Evolutionary conservation across 1,140 invertebrate species (phyloP).

Genomic region (Cydia pomonella): DNA sequence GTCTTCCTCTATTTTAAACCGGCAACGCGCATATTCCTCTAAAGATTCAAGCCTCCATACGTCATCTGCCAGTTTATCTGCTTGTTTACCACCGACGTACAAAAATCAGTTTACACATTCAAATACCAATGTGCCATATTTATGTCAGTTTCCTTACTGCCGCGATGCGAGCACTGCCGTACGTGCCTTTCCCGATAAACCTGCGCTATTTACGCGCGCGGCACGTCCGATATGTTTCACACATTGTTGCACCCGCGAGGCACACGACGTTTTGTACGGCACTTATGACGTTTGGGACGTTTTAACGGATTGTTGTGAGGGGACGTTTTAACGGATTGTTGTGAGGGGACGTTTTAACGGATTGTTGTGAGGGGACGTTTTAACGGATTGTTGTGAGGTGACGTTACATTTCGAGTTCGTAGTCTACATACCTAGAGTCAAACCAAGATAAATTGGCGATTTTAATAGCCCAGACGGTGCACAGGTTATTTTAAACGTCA

Average conservation of each 20-base stretch:
- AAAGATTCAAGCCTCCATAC: too few relatives aligned
- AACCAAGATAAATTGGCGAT: too few relatives aligned
- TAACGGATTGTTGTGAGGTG: neutral
- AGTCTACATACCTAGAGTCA: too few relatives aligned
- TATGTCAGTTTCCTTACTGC: neutral
- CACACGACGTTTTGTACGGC: neutral
- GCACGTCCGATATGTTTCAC: neutral
- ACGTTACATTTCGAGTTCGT: neutral
- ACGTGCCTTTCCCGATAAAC: neutral
- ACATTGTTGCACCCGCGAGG: neutral
- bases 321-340: neutral
- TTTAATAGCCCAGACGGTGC: too few relatives aligned
- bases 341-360: neutral
- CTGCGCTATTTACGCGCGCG: neutral
- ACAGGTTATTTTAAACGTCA: too few relatives aligned
- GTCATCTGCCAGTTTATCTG: too few relatives aligned
- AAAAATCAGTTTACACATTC: too few relatives aligned
- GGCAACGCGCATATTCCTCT: too few relatives aligned
- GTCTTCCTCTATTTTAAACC: too few relatives aligned
- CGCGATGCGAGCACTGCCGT: neutral
- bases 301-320: neutral
- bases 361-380: too few relatives aligned
- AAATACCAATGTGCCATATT: neutral
- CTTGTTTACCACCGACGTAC: too few relatives aligned
- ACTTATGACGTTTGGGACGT: neutral